These are phyloP conservation scores for Drosophila sucinea DNA, from an alignment of 1,140 invertebrate species.

Conservation along the genomic window DNA sequence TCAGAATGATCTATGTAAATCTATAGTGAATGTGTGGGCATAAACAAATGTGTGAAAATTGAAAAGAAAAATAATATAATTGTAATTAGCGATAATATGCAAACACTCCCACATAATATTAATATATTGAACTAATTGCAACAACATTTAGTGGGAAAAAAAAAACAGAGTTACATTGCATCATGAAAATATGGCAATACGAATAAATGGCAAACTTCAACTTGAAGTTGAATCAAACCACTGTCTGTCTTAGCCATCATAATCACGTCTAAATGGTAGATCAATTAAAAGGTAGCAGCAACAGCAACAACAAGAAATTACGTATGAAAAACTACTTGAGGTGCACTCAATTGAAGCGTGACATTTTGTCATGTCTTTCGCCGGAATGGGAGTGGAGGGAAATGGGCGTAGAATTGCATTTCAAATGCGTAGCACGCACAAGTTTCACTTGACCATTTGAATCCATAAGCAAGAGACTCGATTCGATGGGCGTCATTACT, in stretches of 20 bases:
- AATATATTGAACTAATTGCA: constrained; percentile 26
- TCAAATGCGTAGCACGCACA: constrained; percentile 59
- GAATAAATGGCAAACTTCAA: constrained; percentile 67
- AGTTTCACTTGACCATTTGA: constrained; percentile 80
- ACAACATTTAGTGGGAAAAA: constrained; percentile 15
- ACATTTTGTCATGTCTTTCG: constrained; percentile 46
- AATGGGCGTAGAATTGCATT: constrained; percentile 42
- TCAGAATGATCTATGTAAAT: constrained; percentile 23
- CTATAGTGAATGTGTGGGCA: constrained; percentile 29
- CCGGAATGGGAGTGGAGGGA: neutral
- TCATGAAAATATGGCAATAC: neutral
- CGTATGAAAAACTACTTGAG: constrained; percentile 6
- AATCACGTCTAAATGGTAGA: constrained; percentile 45
- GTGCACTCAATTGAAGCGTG: constrained; percentile 40
- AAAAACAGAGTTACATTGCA: constrained; percentile 22
- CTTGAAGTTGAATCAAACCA: constrained; percentile 44
- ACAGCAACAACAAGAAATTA: constrained; percentile 4
- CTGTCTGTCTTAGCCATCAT: constrained; percentile 43
- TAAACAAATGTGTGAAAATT: constrained; percentile 23
- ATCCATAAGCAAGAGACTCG: constrained; percentile 48
- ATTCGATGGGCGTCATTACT: constrained; percentile 48
- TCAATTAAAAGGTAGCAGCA: constrained; percentile 46
- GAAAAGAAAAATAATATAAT: constrained; percentile 12
- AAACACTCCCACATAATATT: constrained; percentile 32
- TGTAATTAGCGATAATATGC: constrained; percentile 14